Evolutionary conservation across 2,888 invertebrate genomes (phyloP).

Genomic region (Cosmia pyralina): DNA sequence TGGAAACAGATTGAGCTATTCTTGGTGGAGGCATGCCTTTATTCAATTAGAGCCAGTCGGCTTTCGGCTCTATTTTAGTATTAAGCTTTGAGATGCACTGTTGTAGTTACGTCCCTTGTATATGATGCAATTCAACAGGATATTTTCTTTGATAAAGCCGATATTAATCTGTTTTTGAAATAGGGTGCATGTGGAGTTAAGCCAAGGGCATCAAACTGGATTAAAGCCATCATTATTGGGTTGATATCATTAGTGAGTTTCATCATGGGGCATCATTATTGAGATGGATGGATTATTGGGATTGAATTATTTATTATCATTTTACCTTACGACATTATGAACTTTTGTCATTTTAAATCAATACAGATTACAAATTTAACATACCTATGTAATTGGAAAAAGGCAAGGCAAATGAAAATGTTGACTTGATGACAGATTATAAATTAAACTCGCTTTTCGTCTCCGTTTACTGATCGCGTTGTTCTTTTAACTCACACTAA

Average conservation of each 20-base stretch:
- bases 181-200: neutral
- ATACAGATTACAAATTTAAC: too few relatives aligned
- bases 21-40: constrained; percentile 60
- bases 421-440: too few relatives aligned
- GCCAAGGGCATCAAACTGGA: neutral
- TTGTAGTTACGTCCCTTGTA: constrained; percentile 21
- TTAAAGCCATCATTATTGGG: neutral
- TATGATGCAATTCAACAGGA: constrained; percentile 18
- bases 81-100: constrained; percentile 52
- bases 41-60: constrained; percentile 62
- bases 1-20: constrained; percentile 71
- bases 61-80: constrained; percentile 61
- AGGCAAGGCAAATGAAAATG: too few relatives aligned
- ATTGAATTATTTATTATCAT: too few relatives aligned
- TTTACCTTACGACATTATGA: too few relatives aligned
- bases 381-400: too few relatives aligned
- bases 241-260: neutral
- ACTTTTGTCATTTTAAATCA: neutral
- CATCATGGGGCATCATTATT: too few relatives aligned
- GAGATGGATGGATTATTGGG: too few relatives aligned
- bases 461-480: too few relatives aligned
- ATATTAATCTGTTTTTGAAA: constrained; percentile 26
- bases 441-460: too few relatives aligned
- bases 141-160: constrained; percentile 31
- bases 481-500: too few relatives aligned